Percentiles rank a stretch among this genome's conserved stretches.
phyloP scores from a whole-genome alignment of 2,113 vertebrate species.

The Alosa alosa region DNA sequence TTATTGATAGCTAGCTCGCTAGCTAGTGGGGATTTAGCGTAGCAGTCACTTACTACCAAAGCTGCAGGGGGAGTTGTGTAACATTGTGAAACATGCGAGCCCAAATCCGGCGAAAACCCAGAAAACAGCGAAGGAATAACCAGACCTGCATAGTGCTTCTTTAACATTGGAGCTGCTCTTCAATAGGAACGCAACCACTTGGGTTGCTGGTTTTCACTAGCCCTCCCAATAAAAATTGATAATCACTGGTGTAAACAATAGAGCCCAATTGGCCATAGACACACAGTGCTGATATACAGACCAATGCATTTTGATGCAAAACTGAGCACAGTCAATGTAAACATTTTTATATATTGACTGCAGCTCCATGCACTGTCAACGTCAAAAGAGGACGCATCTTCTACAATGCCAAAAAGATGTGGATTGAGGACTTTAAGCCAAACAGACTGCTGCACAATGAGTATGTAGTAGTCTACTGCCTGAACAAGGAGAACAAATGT shows the following conservation, averaged over 20 bases:
- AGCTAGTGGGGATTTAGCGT: too few species aligned
- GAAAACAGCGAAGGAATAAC: too few species aligned
- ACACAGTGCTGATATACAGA: neutral
- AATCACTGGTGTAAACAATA: neutral
- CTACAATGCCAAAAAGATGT: constrained; percentile 73
- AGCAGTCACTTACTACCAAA: too few species aligned
- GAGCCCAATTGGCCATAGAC: neutral
- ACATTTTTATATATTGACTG: constrained; percentile 10
- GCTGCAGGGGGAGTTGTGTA: too few species aligned
- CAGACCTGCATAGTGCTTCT: too few species aligned
- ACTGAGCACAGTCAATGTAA: neutral
- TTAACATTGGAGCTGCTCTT: too few species aligned
- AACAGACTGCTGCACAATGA: constrained; percentile 78
- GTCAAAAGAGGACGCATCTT: constrained; percentile 81
- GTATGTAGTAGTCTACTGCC: constrained; percentile 80
- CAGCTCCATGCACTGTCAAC: constrained; percentile 81
- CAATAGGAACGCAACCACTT: too few species aligned
- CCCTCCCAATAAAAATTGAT: too few species aligned
- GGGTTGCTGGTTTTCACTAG: too few species aligned
- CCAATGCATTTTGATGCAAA: neutral
- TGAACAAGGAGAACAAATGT: constrained; percentile 78
- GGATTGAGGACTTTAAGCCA: constrained; percentile 75
- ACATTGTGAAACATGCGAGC: too few species aligned
- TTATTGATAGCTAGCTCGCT: too few species aligned
- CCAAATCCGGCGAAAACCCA: too few species aligned